Conservation (phyloP, 1,140 invertebrate genomes). For the Temnothorax curvispinosus region DNA sequence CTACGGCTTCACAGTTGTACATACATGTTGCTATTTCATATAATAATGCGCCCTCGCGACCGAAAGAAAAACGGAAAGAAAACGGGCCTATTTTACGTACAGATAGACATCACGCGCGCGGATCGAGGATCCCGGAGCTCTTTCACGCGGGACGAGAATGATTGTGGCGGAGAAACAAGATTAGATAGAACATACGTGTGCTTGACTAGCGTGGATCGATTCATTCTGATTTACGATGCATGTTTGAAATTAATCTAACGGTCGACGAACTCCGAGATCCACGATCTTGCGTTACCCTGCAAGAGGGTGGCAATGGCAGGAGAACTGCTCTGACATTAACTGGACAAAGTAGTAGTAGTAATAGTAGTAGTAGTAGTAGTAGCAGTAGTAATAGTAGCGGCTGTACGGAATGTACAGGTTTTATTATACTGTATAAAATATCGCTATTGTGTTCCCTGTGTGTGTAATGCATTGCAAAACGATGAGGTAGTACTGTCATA, state of each 20-base stretch:
- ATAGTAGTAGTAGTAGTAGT: constrained; percentile 45
- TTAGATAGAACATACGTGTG: not conserved
- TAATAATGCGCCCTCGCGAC: constrained; percentile 55
- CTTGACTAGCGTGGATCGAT: constrained; percentile 31
- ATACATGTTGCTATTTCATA: constrained; percentile 22
- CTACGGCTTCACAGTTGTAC: constrained; percentile 50
- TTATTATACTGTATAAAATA: constrained; percentile 58
- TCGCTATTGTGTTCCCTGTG: constrained; percentile 73
- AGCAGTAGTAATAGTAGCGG: constrained; percentile 48
- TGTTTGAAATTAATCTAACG: not conserved
- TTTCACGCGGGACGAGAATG: not conserved
- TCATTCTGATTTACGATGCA: not conserved
- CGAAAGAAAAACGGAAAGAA: constrained; percentile 32
- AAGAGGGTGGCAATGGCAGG: constrained; percentile 66
- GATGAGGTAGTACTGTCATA: constrained; percentile 82
- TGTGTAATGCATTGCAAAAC: constrained; percentile 71
- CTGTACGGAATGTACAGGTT: constrained; percentile 75
- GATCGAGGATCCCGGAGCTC: constrained; percentile 51
- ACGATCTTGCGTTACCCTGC: constrained; percentile 52
- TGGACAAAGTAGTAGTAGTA: constrained; percentile 59
- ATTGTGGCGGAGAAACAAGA: not conserved
- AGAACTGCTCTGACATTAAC: constrained; percentile 63
- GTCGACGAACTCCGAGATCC: constrained; percentile 46
- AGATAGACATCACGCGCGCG: constrained; percentile 65
- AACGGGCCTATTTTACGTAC: constrained; percentile 61